These are phyloP conservation scores for Scaptomyza pallida DNA, from an alignment of 1,140 invertebrate species.

Conservation along the genomic window DNA sequence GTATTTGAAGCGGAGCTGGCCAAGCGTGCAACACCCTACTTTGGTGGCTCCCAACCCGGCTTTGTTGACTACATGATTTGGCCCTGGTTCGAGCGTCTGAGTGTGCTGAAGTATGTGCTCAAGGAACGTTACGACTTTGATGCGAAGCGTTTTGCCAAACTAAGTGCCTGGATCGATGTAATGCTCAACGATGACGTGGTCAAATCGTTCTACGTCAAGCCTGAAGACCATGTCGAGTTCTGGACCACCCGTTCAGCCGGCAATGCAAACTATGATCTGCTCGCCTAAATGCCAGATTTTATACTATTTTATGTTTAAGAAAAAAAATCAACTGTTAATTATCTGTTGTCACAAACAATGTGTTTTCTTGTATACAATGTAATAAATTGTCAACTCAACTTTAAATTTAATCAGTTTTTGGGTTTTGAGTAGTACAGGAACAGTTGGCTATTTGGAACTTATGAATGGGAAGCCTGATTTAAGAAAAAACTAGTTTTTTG, in stretches of 20 bases:
- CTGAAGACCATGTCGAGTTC: conserved; percentile 55
- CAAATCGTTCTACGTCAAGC: conserved; percentile 36
- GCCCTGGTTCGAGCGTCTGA: conserved; percentile 91
- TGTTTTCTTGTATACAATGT: not conserved
- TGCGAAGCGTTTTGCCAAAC: conserved; percentile 44
- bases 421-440: not conserved
- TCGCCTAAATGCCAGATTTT: conserved; percentile 32
- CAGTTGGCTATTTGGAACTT: too few species aligned
- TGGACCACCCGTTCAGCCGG: conserved; percentile 39
- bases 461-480: too few species aligned
- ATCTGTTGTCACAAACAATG: not conserved
- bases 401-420: not conserved
- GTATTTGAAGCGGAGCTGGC: conserved; percentile 88
- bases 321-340: not conserved
- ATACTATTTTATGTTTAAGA: not conserved
- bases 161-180: conserved; percentile 43
- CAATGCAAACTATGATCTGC: conserved; percentile 55
- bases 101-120: conserved; percentile 22
- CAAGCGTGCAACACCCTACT: conserved; percentile 87
- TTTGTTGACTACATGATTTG: conserved; percentile 95
- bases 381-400: conserved; percentile 10
- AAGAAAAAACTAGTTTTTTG: too few species aligned
- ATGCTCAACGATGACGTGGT: conserved; percentile 53
- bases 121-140: conserved; percentile 52
- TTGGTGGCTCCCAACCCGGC: conserved; percentile 88